Evolutionary conservation across 2,888 invertebrate species (phyloP), one percentile per base, ranked within the genome.

Genomic region (Habrosyne pyritoides): DNA sequence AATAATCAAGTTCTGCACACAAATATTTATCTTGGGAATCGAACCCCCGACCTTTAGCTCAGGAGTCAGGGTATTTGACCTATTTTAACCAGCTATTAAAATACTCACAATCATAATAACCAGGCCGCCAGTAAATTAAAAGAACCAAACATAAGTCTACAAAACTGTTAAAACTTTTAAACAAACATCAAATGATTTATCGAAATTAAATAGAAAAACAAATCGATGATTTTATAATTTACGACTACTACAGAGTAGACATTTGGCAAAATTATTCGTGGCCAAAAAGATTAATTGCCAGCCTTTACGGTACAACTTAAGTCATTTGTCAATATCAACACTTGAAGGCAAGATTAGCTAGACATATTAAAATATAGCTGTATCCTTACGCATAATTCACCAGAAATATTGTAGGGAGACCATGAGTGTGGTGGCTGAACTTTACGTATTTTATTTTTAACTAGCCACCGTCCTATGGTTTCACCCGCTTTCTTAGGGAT

Each of bases 221-320:
- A 42, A 42, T 42, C n/a, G 42, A 2, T 42, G 42, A 42, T 42
- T 42, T 18, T 7, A 1, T 42, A 42, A 42, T 42, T 42, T 42
- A 42, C 42, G 42, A 18, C 42, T 24, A n/a, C n/a, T n/a, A n/a
- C n/a, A n/a, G 4, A n/a, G n/a, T 33, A n/a, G n/a, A n/a, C 3
- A 33, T 42, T 42, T 18, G 14, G 42, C 42, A 42, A 42, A 18
- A 42, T 18, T 42, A 18, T 42, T 42, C 18, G 2, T 14, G 0
- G 5, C 7, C 18, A 18, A 42, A 42, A 42, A 18, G 42, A 42
- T 42, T 42, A 42, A 42, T 42, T 18, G 42, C 14, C 6, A 42
- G 18, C 42, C 18, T 42, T 42, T 42, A 42, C 42, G 42, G 42
- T 42, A 42, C 42, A 42, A 42, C 42, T 42, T 42, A 42, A 42